These are phyloP conservation scores for Phocides pigmalion DNA, from an alignment of 1,140 invertebrate genomes.

Conservation along the genomic window DNA sequence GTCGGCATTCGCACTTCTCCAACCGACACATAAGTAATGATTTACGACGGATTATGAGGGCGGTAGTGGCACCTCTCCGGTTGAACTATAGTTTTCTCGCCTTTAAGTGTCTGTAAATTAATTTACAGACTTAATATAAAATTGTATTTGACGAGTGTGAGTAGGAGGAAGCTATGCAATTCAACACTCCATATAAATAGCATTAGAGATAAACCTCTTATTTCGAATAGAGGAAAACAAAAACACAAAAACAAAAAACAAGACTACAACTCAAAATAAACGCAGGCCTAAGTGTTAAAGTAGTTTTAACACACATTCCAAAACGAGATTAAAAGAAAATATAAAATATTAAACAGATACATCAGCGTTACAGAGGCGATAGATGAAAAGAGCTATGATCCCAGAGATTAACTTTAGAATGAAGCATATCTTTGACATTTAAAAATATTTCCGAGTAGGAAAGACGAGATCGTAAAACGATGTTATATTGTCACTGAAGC, in stretches of 20 bases:
- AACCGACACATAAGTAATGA: too few relatives aligned
- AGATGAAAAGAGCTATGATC: conserved; percentile 27
- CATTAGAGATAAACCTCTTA: too few relatives aligned
- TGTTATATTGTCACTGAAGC: conserved; percentile 6
- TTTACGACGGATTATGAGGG: too few relatives aligned
- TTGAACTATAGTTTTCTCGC: too few relatives aligned
- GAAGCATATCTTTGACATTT: conserved; percentile 32
- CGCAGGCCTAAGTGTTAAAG: conserved; percentile 8
- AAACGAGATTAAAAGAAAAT: conserved; percentile 28
- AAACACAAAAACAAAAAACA: conserved; percentile 1
- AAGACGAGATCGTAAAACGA: conserved; percentile 26
- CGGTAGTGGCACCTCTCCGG: too few relatives aligned
- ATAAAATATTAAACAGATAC: conserved; percentile 30
- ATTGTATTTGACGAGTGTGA: too few relatives aligned
- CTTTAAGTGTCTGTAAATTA: too few relatives aligned
- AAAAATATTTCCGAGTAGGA: conserved; percentile 15
- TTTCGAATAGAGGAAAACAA: neutral
- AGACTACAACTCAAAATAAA: conserved; percentile 12
- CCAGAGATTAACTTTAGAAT: conserved; percentile 18
- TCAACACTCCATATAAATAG: too few relatives aligned
- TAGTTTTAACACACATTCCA: conserved; percentile 9
- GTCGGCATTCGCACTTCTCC: too few relatives aligned
- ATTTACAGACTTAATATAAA: too few relatives aligned
- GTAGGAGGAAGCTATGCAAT: too few relatives aligned
- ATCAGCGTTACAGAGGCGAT: conserved; percentile 20